phyloP scores from a whole-genome alignment of 2,888 invertebrate genomes.

The Amphiduros pacificus region DNA sequence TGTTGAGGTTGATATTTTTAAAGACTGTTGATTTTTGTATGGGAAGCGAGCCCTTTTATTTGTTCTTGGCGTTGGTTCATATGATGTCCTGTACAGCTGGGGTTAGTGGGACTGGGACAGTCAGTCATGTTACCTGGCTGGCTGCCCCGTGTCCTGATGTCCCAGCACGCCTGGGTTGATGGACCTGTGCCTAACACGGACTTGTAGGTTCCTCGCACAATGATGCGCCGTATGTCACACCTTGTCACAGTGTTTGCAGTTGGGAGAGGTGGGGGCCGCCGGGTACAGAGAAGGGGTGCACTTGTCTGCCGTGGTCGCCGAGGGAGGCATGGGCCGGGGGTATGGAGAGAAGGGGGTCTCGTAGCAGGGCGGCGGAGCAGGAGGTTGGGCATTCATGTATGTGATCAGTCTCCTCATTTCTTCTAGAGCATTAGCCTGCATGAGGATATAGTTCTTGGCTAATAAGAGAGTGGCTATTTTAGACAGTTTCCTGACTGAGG shows the following conservation, averaged over 20 bases:
- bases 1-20: too few relatives aligned
- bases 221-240: conserved; percentile 6
- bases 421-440: conserved; percentile 57
- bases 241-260: conserved; percentile 16
- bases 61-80: too few relatives aligned
- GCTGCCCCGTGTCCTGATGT: too few relatives aligned
- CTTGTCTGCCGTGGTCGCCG: conserved; percentile 4
- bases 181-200: too few relatives aligned
- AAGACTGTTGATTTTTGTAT: too few relatives aligned
- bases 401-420: conserved; percentile 55
- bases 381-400: conserved; percentile 46
- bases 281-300: conserved; percentile 1
- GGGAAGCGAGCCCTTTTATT: too few relatives aligned
- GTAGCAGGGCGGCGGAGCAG: conserved; percentile 13
- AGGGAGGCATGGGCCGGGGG: conserved; percentile 4
- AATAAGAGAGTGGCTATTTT: conserved; percentile 57
- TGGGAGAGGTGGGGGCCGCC: background rate
- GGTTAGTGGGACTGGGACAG: too few relatives aligned
- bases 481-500: conserved; percentile 58
- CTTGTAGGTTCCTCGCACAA: too few relatives aligned
- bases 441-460: conserved; percentile 58
- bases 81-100: too few relatives aligned
- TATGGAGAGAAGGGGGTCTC: conserved; percentile 11
- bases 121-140: too few relatives aligned
- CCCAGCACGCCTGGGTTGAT: too few relatives aligned